Conservation (phyloP, 2,113 vertebrate genomes). For the Xyrauchen texanus region DNA sequence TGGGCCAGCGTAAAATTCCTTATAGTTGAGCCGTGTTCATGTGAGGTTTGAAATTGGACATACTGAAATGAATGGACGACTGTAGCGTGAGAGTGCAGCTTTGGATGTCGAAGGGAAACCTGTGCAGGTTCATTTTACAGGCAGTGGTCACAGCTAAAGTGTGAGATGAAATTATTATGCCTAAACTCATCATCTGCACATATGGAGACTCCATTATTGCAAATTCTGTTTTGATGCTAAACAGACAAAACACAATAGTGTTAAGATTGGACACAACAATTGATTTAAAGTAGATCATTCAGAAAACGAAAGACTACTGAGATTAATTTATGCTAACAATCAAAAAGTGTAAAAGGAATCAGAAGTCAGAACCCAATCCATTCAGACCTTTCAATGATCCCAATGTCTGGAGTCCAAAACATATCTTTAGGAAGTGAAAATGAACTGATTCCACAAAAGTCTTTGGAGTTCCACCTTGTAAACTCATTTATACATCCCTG, state of each 20-base stretch:
- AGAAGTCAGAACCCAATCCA: too few relatives aligned
- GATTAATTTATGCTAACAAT: too few relatives aligned
- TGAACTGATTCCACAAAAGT: constrained; percentile 17
- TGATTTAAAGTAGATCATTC: not conserved
- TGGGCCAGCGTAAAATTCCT: not conserved
- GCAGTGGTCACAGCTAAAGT: not conserved
- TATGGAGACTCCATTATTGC: not conserved
- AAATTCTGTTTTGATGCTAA: not conserved
- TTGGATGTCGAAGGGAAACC: constrained; percentile 42
- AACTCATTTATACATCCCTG: constrained; percentile 63
- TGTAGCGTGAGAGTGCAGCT: constrained; percentile 17
- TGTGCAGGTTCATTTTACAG: constrained; percentile 32
- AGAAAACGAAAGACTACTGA: not conserved
- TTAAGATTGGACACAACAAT: not conserved
- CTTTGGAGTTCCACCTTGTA: constrained; percentile 11
- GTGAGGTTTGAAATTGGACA: not conserved
- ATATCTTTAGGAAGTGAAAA: constrained; percentile 32
- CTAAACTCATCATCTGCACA: not conserved
- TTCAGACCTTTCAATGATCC: not conserved
- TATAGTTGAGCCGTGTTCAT: not conserved
- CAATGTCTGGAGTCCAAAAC: constrained; percentile 66
- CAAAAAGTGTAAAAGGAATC: too few relatives aligned
- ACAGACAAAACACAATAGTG: not conserved
- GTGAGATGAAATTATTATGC: not conserved
- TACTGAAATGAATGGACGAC: not conserved